Conservation (phyloP, 2,113 vertebrate species). For the Sterna hirundo region DNA sequence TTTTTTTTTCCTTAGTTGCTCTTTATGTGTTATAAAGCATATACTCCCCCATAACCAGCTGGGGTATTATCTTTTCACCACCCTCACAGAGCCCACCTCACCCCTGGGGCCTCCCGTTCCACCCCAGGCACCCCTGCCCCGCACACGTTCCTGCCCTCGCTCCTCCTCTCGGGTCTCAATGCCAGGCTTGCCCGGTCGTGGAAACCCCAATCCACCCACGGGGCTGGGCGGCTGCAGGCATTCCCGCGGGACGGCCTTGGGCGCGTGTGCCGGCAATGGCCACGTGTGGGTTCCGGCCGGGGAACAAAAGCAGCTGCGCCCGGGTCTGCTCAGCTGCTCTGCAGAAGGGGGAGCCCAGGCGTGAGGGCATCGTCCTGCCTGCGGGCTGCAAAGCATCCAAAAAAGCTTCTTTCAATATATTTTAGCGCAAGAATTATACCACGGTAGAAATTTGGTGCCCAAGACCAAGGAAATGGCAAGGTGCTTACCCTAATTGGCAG, state of each 20-base stretch:
- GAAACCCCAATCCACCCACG: neutral
- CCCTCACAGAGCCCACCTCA: neutral
- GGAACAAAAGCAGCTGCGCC: neutral
- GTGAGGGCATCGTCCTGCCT: neutral
- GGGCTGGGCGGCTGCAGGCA: neutral
- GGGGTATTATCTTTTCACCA: neutral
- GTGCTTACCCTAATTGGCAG: neutral
- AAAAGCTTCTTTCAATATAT: neutral
- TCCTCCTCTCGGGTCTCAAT: rapidly evolving
- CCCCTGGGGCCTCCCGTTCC: too few relatives aligned
- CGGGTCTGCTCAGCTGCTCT: neutral
- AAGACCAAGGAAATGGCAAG: neutral
- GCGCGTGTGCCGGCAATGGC: neutral
- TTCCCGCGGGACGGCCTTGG: neutral
- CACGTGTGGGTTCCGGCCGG: neutral
- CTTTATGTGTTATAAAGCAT: neutral
- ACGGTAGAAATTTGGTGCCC: neutral
- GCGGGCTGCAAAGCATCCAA: neutral
- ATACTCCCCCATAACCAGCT: neutral
- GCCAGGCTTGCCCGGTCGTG: neutral
- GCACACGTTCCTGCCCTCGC: neutral
- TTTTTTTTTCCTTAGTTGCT: neutral
- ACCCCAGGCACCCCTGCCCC: neutral
- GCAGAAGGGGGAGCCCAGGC: neutral
- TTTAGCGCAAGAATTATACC: neutral